Base-by-base conservation (phyloP, 1,140 invertebrate genomes). In the Ditylenchus dipsaci region DNA sequence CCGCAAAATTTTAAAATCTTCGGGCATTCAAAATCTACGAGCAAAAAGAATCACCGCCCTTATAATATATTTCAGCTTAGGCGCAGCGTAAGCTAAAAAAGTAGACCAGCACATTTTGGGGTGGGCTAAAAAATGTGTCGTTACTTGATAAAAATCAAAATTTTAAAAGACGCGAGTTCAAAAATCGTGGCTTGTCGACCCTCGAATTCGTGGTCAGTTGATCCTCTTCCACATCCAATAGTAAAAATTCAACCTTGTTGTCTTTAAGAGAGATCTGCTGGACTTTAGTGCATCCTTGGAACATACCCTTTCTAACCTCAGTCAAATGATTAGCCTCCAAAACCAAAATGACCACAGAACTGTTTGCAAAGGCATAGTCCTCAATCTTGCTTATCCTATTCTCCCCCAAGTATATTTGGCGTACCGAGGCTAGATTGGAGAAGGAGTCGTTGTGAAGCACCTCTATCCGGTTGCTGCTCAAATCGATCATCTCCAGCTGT, bases 181-280 rank as follows among this genome's bases (percentile, higher is more conserved):
- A 38, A 38, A 38, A 3, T 38, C n/a, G n/a, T n/a, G n/a, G n/a
- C n/a, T n/a, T n/a, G n/a, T n/a, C n/a, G n/a, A n/a, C n/a, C n/a
- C n/a, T n/a, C n/a, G n/a, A n/a, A n/a, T n/a, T n/a, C n/a, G n/a
- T n/a, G 33, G 33, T 38, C 3, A 38, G 33, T 11, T 38, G n/a
- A 38, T 38, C 33, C 33, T 38, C 33, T 38, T 26, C 23, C 23
- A 53, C 15, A 53, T 3, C 23, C n/a, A 53, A 53, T 26, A 53
- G 15, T 53, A n/a, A n/a, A n/a, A 26, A 26, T 21, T 17, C 43
- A 45, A 83, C 81, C 63, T 72, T 68, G 43, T 82, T 82, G 21
- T 76, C 65, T 49, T 82, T 82, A 38, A 82, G 72, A 1, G 77
- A 80, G 13, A 82, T 53, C 65, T 82, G 81, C 60, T 82, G 79